Evolutionary conservation across 2,888 invertebrate genomes (phyloP).

Genomic region (Crocallis elinguaria): DNA sequence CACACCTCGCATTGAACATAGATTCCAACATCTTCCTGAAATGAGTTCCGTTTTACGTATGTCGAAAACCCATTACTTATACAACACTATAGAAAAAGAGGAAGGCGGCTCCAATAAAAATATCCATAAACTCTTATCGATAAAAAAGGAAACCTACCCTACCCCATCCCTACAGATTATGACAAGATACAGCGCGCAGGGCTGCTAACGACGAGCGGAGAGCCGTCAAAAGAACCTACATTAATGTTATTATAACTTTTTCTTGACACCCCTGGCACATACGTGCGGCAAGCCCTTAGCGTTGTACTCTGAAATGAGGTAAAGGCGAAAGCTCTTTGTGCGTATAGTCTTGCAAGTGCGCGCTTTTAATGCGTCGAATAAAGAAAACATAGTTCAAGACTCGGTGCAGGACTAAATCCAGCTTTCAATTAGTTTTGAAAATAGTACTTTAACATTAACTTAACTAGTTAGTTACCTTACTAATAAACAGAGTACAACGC

Average conservation of each 20-base stretch:
- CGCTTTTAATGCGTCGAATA: slow-evolving; percentile 19
- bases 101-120: too few species aligned
- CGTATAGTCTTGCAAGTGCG: slow-evolving; percentile 22
- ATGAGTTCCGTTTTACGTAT: too few species aligned
- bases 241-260: slow-evolving; percentile 84
- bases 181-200: slow-evolving; percentile 82
- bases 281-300: slow-evolving; percentile 38
- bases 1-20: too few species aligned
- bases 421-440: too few species aligned
- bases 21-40: too few species aligned
- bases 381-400: slow-evolving; percentile 19
- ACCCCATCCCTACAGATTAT: slow-evolving; percentile 76
- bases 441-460: too few species aligned
- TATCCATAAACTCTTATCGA: slow-evolving; percentile 37
- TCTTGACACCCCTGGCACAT: slow-evolving; percentile 65
- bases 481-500: too few species aligned
- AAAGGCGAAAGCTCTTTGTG: slow-evolving; percentile 15
- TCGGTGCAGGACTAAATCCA: too few species aligned
- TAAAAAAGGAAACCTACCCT: slow-evolving; percentile 20
- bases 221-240: slow-evolving; percentile 84
- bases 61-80: too few species aligned
- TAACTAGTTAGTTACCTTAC: too few species aligned
- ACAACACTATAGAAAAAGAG: too few species aligned
- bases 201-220: slow-evolving; percentile 80
- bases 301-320: slow-evolving; percentile 4